Conservation (phyloP, 1,140 invertebrate genomes). For the Vanessa atalanta region DNA sequence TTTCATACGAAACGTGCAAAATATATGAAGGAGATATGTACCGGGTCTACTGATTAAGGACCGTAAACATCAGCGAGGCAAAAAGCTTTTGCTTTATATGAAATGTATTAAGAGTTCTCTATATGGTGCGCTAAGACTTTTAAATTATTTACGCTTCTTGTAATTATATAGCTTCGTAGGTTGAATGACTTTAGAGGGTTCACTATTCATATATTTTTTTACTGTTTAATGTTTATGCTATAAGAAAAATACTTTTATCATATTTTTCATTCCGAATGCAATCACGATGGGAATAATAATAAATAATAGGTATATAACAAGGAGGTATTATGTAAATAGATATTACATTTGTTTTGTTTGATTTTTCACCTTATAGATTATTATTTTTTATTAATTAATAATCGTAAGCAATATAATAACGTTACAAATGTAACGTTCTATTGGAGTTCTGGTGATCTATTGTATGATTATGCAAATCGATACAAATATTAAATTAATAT, state of each 20-base stretch:
- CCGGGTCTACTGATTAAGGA: slow-evolving; percentile 37
- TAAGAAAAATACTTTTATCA: not conserved
- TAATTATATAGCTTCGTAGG: slow-evolving; percentile 18
- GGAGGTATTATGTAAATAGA: too few species aligned
- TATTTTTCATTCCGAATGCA: not conserved
- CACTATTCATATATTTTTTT: not conserved
- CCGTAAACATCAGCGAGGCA: slow-evolving; percentile 29
- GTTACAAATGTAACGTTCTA: too few species aligned
- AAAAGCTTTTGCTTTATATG: slow-evolving; percentile 28
- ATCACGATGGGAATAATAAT: too few species aligned
- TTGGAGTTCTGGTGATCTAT: too few species aligned
- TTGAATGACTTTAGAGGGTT: slow-evolving; percentile 10
- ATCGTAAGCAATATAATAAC: too few species aligned
- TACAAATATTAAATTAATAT: too few species aligned
- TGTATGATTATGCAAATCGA: too few species aligned
- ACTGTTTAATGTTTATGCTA: not conserved
- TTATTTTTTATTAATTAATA: too few species aligned
- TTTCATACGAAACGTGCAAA: slow-evolving; percentile 54
- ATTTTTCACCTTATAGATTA: too few species aligned
- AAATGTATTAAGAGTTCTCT: slow-evolving; percentile 22
- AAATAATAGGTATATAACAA: too few species aligned
- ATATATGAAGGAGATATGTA: slow-evolving; percentile 38
- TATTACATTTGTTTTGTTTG: too few species aligned
- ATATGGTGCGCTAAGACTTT: slow-evolving; percentile 25
- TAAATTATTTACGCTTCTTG: slow-evolving; percentile 25